phyloP scores from a whole-genome alignment of 1,140 invertebrate species.

The Carposina sasakii region DNA sequence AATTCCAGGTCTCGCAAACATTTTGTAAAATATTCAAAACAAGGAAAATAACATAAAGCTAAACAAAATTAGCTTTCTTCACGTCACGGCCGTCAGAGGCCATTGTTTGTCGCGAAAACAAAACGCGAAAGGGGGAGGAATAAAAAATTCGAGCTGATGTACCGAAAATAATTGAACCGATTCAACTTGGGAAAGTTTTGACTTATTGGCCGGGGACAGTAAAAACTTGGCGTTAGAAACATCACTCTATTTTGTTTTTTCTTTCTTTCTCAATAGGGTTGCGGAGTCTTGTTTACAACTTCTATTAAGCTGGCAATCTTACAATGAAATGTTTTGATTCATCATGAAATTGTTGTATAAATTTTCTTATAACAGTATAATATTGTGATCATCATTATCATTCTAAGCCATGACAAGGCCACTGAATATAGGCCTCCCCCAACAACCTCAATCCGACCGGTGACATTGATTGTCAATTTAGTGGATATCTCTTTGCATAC shows the following conservation, averaged over 20 bases:
- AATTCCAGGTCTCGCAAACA: background rate
- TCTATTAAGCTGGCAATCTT: background rate
- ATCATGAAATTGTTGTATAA: background rate
- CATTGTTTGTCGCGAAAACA: too few species aligned
- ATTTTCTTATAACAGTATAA: background rate
- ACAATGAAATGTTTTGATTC: background rate
- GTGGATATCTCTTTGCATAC: too few species aligned
- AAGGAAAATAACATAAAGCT: conserved; percentile 17
- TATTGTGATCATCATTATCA: conserved; percentile 1
- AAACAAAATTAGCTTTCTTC: conserved; percentile 20
- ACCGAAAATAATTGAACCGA: conserved; percentile 23
- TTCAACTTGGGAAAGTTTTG: conserved; percentile 21
- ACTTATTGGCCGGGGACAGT: conserved; percentile 26
- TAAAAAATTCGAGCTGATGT: conserved; percentile 33
- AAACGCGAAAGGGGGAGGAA: conserved; percentile 6
- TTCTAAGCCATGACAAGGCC: too few species aligned
- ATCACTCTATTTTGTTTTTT: background rate
- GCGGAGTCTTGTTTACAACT: background rate
- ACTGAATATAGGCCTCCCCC: too few species aligned
- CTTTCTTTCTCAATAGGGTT: background rate
- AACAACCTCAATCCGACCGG: too few species aligned
- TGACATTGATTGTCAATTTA: too few species aligned
- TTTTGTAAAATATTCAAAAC: conserved; percentile 6
- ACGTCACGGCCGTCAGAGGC: too few species aligned
- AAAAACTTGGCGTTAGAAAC: conserved; percentile 5